Evolutionary conservation across 2,888 invertebrate species (phyloP).

Genomic region (Aphidoletes aphidimyza): DNA sequence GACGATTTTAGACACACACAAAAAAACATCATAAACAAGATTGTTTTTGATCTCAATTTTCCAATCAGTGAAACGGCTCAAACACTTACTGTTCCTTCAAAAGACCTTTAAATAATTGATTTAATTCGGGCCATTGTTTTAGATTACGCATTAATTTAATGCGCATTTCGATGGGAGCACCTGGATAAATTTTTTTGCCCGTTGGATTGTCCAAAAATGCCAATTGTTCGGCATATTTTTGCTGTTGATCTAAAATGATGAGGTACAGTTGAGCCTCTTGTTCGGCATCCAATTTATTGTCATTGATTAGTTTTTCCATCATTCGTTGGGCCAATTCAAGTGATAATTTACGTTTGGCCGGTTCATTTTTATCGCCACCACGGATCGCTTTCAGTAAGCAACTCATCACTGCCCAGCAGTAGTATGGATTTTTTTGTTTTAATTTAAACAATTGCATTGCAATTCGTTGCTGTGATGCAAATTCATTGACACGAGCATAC

Average conservation of each 20-base stretch:
- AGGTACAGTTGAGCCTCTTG: conserved; percentile 93
- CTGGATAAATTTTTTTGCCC: conserved; percentile 75
- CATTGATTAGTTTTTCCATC: conserved; percentile 88
- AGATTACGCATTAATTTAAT: conserved; percentile 80
- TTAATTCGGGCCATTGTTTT: conserved; percentile 79
- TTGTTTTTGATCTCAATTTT: conserved; percentile 47
- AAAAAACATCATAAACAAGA: not conserved
- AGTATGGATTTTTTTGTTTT: conserved; percentile 93
- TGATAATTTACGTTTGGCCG: conserved; percentile 75
- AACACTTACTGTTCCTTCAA: conserved; percentile 77
- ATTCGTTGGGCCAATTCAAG: conserved; percentile 92
- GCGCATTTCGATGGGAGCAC: conserved; percentile 75
- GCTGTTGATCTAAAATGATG: conserved; percentile 83
- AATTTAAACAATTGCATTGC: conserved; percentile 92
- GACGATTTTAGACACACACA: too few species aligned
- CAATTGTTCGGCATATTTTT: conserved; percentile 84
- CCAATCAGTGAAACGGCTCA: not conserved
- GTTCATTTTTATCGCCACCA: conserved; percentile 68
- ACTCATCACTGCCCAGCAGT: conserved; percentile 98
- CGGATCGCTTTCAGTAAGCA: conserved; percentile 85
- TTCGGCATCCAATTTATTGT: conserved; percentile 90
- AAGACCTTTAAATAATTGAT: conserved; percentile 78
- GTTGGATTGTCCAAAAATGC: conserved; percentile 83
- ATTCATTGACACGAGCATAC: conserved; percentile 89
- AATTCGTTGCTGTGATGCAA: conserved; percentile 87